Percentiles rank a stretch among this genome's conserved stretches.
Conservation (phyloP, 2,888 invertebrate species). For the Eupeodes luniger region DNA sequence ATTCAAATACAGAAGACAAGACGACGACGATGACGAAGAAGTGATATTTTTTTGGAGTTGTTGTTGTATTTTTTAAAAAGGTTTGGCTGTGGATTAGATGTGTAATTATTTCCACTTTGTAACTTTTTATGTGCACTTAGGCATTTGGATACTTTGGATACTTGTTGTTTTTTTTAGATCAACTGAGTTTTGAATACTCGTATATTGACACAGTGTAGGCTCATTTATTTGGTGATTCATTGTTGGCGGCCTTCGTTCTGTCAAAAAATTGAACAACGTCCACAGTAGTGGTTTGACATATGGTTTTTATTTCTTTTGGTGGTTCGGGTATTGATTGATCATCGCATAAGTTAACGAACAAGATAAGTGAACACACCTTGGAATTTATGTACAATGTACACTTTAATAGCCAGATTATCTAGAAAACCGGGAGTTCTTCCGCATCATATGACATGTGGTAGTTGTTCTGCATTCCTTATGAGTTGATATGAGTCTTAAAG, state of each 20-base stretch:
- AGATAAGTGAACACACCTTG: conserved; percentile 53
- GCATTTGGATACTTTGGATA: conserved; percentile 51
- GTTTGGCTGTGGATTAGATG: conserved; percentile 56
- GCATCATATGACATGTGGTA: conserved; percentile 30
- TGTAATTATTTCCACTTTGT: conserved; percentile 72
- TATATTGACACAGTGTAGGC: conserved; percentile 47
- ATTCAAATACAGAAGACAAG: conserved; percentile 7
- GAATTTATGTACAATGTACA: conserved; percentile 39
- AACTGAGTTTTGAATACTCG: conserved; percentile 24
- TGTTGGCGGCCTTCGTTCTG: conserved; percentile 51
- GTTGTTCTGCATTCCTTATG: conserved; percentile 32
- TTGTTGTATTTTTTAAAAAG: conserved; percentile 18
- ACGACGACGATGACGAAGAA: neutral
- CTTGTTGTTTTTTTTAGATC: conserved; percentile 35
- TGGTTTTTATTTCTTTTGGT: conserved; percentile 20
- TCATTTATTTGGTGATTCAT: conserved; percentile 52
- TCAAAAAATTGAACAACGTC: conserved; percentile 5
- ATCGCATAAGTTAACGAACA: conserved; percentile 59
- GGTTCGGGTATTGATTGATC: conserved; percentile 68
- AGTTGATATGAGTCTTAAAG: neutral
- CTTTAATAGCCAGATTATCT: conserved; percentile 49
- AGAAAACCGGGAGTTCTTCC: conserved; percentile 42
- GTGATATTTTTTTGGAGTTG: conserved; percentile 20
- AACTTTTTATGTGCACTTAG: conserved; percentile 53
- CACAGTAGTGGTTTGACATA: conserved; percentile 69